Percentiles rank a stretch among this genome's conserved stretches.
Conservation (phyloP, 1,140 invertebrate species). For the Heliconius himera region DNA sequence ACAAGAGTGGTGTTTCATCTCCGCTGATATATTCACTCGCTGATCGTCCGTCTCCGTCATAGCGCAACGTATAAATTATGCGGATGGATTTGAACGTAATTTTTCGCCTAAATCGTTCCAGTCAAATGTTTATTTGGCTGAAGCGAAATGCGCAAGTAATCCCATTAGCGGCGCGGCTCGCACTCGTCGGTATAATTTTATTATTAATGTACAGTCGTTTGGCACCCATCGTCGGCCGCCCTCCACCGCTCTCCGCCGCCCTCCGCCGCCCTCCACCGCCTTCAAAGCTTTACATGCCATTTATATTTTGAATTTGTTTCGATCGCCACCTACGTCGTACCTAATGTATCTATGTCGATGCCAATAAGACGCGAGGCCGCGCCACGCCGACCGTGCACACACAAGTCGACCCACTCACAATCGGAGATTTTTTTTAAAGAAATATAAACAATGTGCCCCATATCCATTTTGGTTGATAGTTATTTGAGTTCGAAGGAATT, state of each 20-base stretch:
- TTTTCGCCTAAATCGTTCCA: conserved; percentile 32
- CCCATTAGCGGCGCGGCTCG: conserved; percentile 28
- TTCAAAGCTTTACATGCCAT: conserved; percentile 24
- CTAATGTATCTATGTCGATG: neutral
- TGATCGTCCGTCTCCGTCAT: neutral
- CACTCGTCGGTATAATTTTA: conserved; percentile 33
- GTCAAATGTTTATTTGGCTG: conserved; percentile 34
- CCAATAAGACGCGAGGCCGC: neutral
- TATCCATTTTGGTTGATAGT: no score
- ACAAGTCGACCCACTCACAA: no score
- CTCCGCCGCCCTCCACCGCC: neutral
- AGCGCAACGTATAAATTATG: conserved; percentile 19
- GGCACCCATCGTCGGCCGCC: conserved; percentile 20
- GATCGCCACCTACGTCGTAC: conserved; percentile 13
- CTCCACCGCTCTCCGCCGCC: neutral
- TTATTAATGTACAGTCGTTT: conserved; percentile 40
- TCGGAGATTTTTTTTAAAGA: no score
- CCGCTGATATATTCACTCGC: conserved; percentile 2
- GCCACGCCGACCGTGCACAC: no score
- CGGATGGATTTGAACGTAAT: conserved; percentile 33
- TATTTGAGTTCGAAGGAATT: no score
- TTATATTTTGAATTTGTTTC: conserved; percentile 35
- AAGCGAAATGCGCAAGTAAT: conserved; percentile 34
- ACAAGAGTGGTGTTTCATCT: neutral
- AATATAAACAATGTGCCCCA: no score